These are phyloP conservation scores for Synanthedon andrenaeformis DNA, from an alignment of 2,888 invertebrate genomes.

Conservation along the genomic window DNA sequence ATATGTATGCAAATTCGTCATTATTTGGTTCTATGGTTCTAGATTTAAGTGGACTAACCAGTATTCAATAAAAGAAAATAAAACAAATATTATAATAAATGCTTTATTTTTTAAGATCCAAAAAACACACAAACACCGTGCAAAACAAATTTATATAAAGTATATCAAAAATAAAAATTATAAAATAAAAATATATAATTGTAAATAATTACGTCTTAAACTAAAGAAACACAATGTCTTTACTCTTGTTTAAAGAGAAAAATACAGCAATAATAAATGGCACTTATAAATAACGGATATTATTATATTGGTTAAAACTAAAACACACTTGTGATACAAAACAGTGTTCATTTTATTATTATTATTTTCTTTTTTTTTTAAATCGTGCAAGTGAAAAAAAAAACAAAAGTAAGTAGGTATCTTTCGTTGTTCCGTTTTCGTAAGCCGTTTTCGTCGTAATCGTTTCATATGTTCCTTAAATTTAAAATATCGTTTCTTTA, in stretches of 20 bases:
- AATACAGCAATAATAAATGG: constrained; percentile 28
- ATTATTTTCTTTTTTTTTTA: constrained; percentile 22
- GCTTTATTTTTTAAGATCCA: constrained; percentile 64
- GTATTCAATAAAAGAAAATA: neutral
- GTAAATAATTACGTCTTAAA: constrained; percentile 12
- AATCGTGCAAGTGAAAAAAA: constrained; percentile 39
- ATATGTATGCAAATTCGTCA: too few relatives aligned
- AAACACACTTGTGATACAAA: constrained; percentile 22
- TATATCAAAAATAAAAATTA: constrained; percentile 12
- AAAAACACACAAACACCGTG: constrained; percentile 68
- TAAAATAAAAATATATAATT: neutral
- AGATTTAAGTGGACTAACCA: too few relatives aligned
- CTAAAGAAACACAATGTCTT: neutral
- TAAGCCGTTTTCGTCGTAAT: neutral
- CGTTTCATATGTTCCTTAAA: neutral
- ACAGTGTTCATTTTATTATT: too few relatives aligned
- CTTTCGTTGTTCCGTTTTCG: constrained; percentile 28
- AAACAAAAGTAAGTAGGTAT: constrained; percentile 7
- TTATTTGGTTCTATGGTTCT: too few relatives aligned
- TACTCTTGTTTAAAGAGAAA: constrained; percentile 10
- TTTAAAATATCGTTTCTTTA: too few relatives aligned
- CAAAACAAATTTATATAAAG: constrained; percentile 28
- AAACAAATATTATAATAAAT: neutral
- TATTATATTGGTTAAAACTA: constrained; percentile 8
- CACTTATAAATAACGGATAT: constrained; percentile 30